phyloP scores from a whole-genome alignment of 2,113 vertebrate genomes.

The Thomomys bottae region DNA sequence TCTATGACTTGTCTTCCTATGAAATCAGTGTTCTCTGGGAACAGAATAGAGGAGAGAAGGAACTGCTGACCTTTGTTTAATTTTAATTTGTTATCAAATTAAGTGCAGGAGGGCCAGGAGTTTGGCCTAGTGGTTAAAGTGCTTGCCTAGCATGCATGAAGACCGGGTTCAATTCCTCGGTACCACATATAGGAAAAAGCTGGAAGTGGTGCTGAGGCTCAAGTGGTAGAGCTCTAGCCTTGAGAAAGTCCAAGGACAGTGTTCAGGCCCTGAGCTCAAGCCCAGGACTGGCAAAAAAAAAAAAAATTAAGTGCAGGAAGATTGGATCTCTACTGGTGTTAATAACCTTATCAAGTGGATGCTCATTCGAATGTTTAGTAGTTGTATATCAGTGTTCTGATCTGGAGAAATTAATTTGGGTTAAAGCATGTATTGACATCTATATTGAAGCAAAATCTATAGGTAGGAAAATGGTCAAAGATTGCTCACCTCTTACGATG shows the following conservation, averaged over 20 bases:
- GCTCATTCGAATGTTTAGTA: background rate
- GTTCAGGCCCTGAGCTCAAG: no score
- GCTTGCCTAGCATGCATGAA: no score
- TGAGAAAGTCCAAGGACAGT: no score
- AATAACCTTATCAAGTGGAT: background rate
- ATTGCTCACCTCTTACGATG: background rate
- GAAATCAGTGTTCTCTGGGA: background rate
- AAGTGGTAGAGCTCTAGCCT: no score
- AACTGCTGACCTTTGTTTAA: background rate
- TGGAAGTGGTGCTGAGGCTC: no score
- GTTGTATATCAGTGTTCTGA: background rate
- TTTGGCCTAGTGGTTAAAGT: no score
- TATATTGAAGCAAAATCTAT: background rate
- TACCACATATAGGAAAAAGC: no score
- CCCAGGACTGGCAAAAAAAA: no score
- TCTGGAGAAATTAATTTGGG: background rate
- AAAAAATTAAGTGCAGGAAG: background rate
- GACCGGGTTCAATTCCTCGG: no score
- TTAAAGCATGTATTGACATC: background rate
- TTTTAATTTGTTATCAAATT: conserved; percentile 22
- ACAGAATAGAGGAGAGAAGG: background rate
- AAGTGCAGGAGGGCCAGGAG: background rate
- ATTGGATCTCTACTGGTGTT: background rate
- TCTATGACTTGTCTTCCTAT: background rate
- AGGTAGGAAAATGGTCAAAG: background rate